A percentile compares a stretch with the other conserved stretches of the same genome.
These are phyloP conservation scores for Cryptocheilus praepositus DNA, from an alignment of 2,888 invertebrate genomes.

Conservation along the genomic window DNA sequence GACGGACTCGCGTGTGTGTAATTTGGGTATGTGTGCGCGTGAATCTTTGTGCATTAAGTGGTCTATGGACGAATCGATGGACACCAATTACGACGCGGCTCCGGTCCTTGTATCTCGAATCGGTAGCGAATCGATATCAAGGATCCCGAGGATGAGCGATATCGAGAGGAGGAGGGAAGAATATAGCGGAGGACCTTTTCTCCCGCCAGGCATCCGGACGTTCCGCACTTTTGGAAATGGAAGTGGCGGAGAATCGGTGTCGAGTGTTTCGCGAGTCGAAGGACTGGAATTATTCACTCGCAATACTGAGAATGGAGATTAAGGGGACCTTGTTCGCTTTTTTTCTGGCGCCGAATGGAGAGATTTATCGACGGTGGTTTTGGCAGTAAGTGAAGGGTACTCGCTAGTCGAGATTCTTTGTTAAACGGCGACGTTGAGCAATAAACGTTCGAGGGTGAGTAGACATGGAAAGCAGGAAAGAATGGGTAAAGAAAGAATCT, in stretches of 20 bases:
- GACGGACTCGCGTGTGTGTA: too few species aligned
- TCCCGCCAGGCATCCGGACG: neutral
- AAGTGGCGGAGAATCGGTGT: neutral
- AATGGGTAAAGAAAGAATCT: neutral
- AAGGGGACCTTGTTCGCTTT: too few species aligned
- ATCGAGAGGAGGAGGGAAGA: neutral
- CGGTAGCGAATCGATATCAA: neutral
- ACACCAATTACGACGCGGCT: too few species aligned
- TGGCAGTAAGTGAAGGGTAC: too few species aligned
- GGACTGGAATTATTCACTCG: too few species aligned
- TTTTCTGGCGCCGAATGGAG: too few species aligned
- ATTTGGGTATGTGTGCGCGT: too few species aligned
- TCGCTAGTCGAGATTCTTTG: neutral
- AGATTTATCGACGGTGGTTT: too few species aligned
- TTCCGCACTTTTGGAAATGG: conserved; percentile 6
- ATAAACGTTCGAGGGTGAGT: neutral
- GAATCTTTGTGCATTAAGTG: too few species aligned
- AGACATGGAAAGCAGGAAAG: neutral
- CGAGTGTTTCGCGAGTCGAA: too few species aligned
- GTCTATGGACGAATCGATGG: too few species aligned
- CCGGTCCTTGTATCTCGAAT: conserved; percentile 17
- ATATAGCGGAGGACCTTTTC: neutral
- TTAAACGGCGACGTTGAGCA: neutral
- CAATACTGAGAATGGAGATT: too few species aligned
- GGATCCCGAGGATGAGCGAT: neutral